A percentile compares a stretch with the other conserved stretches of the same genome.
phyloP scores from a whole-genome alignment of 2,113 vertebrate species.

The Piaya cayana region DNA sequence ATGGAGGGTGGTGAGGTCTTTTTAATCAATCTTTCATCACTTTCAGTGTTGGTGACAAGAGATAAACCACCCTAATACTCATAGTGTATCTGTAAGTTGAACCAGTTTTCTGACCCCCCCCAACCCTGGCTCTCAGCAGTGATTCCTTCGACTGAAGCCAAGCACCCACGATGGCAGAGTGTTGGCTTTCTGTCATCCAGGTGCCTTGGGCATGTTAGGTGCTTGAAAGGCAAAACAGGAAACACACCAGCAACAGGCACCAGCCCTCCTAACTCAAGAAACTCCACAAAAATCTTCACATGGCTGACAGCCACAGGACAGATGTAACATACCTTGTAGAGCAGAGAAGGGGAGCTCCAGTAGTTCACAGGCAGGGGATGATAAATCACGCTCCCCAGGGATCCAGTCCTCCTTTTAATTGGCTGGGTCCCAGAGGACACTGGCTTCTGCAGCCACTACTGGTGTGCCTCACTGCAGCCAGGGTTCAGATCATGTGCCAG shows the following conservation, averaged over 20 bases:
- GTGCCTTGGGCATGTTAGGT: not conserved
- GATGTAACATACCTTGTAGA: conserved; percentile 54
- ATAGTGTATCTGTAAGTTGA: not conserved
- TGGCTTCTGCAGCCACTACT: not conserved
- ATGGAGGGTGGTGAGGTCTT: conserved; percentile 41
- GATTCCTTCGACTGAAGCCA: not conserved
- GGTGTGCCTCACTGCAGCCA: not conserved
- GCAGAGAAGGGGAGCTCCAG: conserved; percentile 58
- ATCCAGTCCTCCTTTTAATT: conserved; percentile 33
- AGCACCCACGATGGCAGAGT: not conserved
- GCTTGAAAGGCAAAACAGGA: not conserved
- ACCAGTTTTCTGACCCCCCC: not conserved
- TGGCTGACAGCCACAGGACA: not conserved
- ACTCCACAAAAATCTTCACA: not conserved
- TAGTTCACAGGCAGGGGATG: conserved; percentile 9
- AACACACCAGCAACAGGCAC: not conserved
- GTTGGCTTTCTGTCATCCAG: not conserved
- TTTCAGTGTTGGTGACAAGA: conserved; percentile 21
- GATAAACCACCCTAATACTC: conserved; percentile 21
- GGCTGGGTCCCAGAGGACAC: not conserved
- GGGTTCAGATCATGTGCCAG: not conserved
- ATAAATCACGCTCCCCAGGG: conserved; percentile 2
- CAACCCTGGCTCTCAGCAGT: not conserved
- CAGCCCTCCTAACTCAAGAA: conserved; percentile 11
- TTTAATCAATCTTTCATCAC: conserved; percentile 58